Evolutionary conservation across 2,113 vertebrate genomes (phyloP), one percentile per base, ranked within the genome.

Genomic region (Zingel zingel): DNA sequence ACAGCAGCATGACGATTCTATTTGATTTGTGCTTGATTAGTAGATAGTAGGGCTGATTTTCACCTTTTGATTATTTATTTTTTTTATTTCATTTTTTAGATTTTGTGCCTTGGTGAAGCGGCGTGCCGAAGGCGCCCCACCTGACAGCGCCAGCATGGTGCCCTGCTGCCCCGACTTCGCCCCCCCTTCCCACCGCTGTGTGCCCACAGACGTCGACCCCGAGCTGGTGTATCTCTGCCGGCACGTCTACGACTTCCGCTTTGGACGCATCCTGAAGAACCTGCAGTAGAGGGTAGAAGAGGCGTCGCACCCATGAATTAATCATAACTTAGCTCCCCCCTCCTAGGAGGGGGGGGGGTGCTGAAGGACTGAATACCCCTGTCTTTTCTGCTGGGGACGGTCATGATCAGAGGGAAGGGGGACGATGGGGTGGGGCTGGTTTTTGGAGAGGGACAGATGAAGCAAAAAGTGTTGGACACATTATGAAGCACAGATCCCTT

Each of bases 71-170:
- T 33, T 33, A 6, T 72, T 50, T 43, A 5, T 33, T 47, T 4
- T 2, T 8, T 36, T 1, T 8, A 39, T 9, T 9, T 2, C 2
- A 11, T 43, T 18, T 21, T 13, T 10, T 5, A 99, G 98, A 97
- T 99, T 97, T 96, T 99, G 98, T 97, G 98, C 98, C 97, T 99
- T 99, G 97, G 96, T 97, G 93, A 99, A 98, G 95, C 97, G 97
- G 90, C 97, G 96, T 78, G 94, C 96, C 0, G 98, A 99, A 93
- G 97, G 97, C 54, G 94, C 97, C 69, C 94, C 96, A 0, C 95
- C 96, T 0, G 96, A 96, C 93, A 94, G 95, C 83, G 90, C 95
- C 79, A 94, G 97, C 58, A 90, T 97, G 95, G 97, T 99, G 88
- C 98, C 98, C 87, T 96, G 95, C 39, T 96, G 97, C 0, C 94